These are phyloP conservation scores for Myiotriccus ornatus DNA, from an alignment of 2,797 vertebrate species.

Conservation along the genomic window DNA sequence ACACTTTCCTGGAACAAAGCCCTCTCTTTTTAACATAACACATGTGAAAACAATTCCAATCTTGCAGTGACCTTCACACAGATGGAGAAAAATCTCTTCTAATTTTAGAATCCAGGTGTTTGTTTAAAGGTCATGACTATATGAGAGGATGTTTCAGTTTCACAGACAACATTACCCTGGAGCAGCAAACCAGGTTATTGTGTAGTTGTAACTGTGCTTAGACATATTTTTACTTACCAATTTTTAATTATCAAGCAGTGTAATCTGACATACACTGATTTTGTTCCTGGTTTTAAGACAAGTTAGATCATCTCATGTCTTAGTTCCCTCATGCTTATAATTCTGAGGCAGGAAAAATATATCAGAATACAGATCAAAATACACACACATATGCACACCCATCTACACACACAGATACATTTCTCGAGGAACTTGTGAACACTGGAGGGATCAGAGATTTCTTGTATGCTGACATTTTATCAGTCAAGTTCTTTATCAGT, in stretches of 20 bases:
- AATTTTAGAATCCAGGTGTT: neutral
- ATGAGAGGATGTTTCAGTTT: neutral
- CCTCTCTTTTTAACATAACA: neutral
- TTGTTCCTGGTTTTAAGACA: neutral
- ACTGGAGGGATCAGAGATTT: neutral
- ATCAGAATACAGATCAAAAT: neutral
- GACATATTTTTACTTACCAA: neutral
- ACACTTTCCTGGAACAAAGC: neutral
- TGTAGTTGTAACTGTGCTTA: neutral
- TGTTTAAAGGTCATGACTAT: neutral
- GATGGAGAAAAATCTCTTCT: neutral
- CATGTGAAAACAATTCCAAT: neutral
- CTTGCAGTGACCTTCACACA: neutral
- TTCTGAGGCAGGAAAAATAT: neutral
- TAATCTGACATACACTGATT: neutral
- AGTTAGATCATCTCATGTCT: neutral
- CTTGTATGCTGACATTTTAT: neutral
- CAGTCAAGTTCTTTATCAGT: neutral
- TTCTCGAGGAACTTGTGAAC: neutral
- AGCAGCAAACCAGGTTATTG: neutral
- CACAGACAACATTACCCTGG: neutral
- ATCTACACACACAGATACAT: no score
- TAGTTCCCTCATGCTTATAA: neutral
- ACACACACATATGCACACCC: neutral
- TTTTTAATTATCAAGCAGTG: neutral